Evolutionary conservation across 2,797 vertebrate genomes (phyloP).

Genomic region (Bovichtus diacanthus): DNA sequence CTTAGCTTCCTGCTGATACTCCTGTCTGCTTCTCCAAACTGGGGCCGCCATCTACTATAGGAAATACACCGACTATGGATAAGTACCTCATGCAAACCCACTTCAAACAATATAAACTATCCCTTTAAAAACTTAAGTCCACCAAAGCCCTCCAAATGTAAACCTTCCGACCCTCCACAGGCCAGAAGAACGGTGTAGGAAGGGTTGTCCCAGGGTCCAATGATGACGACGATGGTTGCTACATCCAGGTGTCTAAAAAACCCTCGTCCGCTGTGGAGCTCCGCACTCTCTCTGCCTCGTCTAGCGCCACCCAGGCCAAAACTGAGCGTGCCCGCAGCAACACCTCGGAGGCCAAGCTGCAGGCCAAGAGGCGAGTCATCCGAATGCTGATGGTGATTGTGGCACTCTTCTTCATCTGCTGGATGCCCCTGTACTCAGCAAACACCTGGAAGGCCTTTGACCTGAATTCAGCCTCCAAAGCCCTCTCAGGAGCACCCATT

Average conservation of each 20-base stretch:
- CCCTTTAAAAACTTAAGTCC: background rate
- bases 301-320: slow-evolving; percentile 36
- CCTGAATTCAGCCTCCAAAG: slow-evolving; percentile 76
- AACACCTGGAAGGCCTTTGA: slow-evolving; percentile 96
- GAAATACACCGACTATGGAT: too few species aligned
- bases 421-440: slow-evolving; percentile 92
- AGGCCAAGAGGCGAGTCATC: slow-evolving; percentile 92
- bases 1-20: too few species aligned
- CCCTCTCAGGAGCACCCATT: slow-evolving; percentile 91
- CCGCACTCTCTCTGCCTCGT: slow-evolving; percentile 78
- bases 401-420: slow-evolving; percentile 94
- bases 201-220: background rate
- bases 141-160: background rate
- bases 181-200: slow-evolving; percentile 71
- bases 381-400: slow-evolving; percentile 96
- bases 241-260: slow-evolving; percentile 88
- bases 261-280: slow-evolving; percentile 85
- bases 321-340: slow-evolving; percentile 83
- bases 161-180: slow-evolving; percentile 63
- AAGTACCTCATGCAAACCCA: too few species aligned
- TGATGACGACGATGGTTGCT: slow-evolving; percentile 92
- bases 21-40: too few species aligned
- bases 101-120: too few species aligned
- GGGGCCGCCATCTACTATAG: too few species aligned
- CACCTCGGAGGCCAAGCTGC: slow-evolving; percentile 89